These are phyloP conservation scores for Chrysemys picta DNA, from an alignment of 2,113 vertebrate genomes.

Conservation along the genomic window DNA sequence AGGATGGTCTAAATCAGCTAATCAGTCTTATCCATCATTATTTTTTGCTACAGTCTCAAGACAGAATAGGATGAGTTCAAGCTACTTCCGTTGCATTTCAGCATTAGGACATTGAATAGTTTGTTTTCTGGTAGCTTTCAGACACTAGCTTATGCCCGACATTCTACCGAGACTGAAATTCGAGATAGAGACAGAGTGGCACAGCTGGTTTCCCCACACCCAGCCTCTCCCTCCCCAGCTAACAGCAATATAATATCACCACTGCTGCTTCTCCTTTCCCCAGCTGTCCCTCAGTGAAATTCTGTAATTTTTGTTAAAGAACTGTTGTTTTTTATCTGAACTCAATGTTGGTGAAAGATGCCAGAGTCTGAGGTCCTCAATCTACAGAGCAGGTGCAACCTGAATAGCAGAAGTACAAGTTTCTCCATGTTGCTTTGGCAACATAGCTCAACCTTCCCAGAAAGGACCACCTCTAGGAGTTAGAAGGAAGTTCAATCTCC, in stretches of 20 bases:
- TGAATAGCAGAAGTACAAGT: no score
- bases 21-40: neutral
- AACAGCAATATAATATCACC: neutral
- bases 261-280: neutral
- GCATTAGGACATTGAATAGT: neutral
- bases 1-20: neutral
- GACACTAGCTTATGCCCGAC: neutral
- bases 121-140: neutral
- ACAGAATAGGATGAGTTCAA: neutral
- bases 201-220: neutral
- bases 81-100: neutral
- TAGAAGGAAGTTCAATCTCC: no score
- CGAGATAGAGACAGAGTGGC: neutral
- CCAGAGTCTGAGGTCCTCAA: no score
- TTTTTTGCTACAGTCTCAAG: neutral
- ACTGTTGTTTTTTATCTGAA: no score
- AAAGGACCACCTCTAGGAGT: no score
- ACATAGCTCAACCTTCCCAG: no score
- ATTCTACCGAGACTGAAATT: neutral
- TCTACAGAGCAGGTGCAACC: no score
- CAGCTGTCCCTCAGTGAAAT: no score
- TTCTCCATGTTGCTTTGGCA: no score
- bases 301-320: no score
- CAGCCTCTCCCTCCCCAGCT: neutral
- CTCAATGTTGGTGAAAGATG: no score